These are phyloP conservation scores for Melanotaenia boesemani DNA, from an alignment of 2,797 vertebrate species.

Conservation along the genomic window DNA sequence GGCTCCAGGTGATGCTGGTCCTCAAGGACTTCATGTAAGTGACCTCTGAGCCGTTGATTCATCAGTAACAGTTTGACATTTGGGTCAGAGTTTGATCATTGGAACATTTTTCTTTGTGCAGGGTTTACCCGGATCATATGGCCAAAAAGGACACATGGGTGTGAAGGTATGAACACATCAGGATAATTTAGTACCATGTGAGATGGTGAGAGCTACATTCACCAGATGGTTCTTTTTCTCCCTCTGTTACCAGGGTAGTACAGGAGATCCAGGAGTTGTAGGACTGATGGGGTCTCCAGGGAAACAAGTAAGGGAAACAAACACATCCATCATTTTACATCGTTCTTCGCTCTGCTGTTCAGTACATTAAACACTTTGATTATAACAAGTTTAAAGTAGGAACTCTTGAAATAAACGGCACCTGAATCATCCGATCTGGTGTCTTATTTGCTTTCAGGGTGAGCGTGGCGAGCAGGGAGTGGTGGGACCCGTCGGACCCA, in stretches of 20 bases:
- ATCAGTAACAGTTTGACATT: not conserved
- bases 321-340: not conserved
- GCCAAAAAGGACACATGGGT: conserved; percentile 88
- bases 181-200: not conserved
- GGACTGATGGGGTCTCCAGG: conserved; percentile 93
- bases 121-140: conserved; percentile 91
- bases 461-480: conserved; percentile 91
- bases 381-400: rapidly evolving
- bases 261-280: conserved; percentile 86
- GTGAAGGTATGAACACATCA: conserved; percentile 80
- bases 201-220: not conserved
- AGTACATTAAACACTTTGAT: not conserved
- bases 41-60: conserved; percentile 20
- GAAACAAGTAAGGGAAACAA: conserved; percentile 84
- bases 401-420: not conserved
- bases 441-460: conserved; percentile 81
- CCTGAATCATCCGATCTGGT: not conserved
- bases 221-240: not conserved
- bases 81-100: conserved; percentile 14
- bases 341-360: not conserved
- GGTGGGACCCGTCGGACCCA: conserved; percentile 88
- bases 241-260: conserved; percentile 81
- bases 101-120: conserved; percentile 49
- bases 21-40: conserved; percentile 93
- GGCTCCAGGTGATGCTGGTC: conserved; percentile 90